phyloP scores from a whole-genome alignment of 2,888 invertebrate genomes.

The Epirrita christyi region DNA sequence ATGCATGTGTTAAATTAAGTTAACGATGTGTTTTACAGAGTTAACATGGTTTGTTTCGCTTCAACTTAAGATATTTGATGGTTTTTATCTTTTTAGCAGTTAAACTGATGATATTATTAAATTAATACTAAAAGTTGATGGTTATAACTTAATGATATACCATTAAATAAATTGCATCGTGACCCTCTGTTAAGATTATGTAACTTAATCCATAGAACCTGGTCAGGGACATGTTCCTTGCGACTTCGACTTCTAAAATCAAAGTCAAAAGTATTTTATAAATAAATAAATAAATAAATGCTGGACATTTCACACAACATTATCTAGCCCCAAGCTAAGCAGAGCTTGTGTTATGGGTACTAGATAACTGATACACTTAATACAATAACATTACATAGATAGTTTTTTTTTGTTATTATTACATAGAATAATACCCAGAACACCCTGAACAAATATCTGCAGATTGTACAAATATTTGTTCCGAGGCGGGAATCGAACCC shows the following conservation, averaged over 20 bases:
- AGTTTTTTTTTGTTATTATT: too few species aligned
- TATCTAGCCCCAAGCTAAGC: too few species aligned
- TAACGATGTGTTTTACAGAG: slow-evolving; percentile 35
- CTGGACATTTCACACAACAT: not conserved
- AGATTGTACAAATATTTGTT: too few species aligned
- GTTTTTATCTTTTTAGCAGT: slow-evolving; percentile 19
- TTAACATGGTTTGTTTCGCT: slow-evolving; percentile 16
- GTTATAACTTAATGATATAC: slow-evolving; percentile 10
- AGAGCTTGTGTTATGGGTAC: too few species aligned
- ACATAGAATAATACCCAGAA: too few species aligned
- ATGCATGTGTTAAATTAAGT: slow-evolving; percentile 27
- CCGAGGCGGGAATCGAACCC: too few species aligned
- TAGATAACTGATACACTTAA: too few species aligned
- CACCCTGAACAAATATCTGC: too few species aligned
- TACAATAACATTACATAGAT: too few species aligned
- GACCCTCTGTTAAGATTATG: not conserved
- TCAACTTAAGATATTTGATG: slow-evolving; percentile 22
- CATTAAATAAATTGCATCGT: not conserved
- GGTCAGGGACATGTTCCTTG: not conserved
- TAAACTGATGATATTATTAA: slow-evolving; percentile 16
- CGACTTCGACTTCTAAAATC: not conserved
- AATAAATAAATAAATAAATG: too few species aligned
- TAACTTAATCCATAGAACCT: not conserved
- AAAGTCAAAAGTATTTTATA: too few species aligned
- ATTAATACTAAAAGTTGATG: slow-evolving; percentile 10